Conservation (phyloP, 2,888 invertebrate genomes). For the Enoplolaimus lenunculus region DNA sequence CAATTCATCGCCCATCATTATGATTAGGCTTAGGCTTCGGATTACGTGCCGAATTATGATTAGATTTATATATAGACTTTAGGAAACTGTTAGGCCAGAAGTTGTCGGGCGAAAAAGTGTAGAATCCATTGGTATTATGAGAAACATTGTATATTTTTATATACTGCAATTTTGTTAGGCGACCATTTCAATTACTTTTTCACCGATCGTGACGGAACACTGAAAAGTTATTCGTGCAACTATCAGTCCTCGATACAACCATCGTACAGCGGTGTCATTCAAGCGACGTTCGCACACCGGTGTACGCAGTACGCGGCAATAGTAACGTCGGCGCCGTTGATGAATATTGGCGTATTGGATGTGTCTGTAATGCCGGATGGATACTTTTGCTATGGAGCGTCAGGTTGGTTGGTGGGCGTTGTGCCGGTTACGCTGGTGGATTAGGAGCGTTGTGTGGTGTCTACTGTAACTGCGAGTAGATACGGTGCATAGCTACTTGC, state of each 20-base stretch:
- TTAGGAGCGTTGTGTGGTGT: too few relatives aligned
- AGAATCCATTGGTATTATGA: too few relatives aligned
- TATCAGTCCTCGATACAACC: constrained; percentile 38
- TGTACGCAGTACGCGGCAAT: constrained; percentile 39
- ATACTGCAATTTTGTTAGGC: not conserved
- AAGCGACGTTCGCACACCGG: constrained; percentile 37
- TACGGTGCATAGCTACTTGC: too few relatives aligned
- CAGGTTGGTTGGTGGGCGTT: constrained; percentile 23
- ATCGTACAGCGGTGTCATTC: constrained; percentile 39
- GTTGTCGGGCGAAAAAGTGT: too few relatives aligned
- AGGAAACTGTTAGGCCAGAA: too few relatives aligned
- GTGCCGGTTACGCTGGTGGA: too few relatives aligned
- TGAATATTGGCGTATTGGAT: constrained; percentile 35
- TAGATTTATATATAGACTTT: too few relatives aligned
- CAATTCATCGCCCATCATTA: too few relatives aligned
- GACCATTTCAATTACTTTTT: constrained; percentile 36
- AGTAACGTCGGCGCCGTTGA: constrained; percentile 38
- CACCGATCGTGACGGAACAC: constrained; percentile 38
- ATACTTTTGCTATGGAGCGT: constrained; percentile 39
- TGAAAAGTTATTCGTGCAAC: constrained; percentile 37
- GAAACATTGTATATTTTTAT: too few relatives aligned
- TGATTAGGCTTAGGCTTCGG: too few relatives aligned
- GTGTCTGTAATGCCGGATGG: constrained; percentile 34
- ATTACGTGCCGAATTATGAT: too few relatives aligned
- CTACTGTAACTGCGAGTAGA: too few relatives aligned